A percentile compares a stretch with the other conserved stretches of the same genome.
Evolutionary conservation across 2,888 invertebrate genomes (phyloP).

Genomic region (Drosophila putrida): DNA sequence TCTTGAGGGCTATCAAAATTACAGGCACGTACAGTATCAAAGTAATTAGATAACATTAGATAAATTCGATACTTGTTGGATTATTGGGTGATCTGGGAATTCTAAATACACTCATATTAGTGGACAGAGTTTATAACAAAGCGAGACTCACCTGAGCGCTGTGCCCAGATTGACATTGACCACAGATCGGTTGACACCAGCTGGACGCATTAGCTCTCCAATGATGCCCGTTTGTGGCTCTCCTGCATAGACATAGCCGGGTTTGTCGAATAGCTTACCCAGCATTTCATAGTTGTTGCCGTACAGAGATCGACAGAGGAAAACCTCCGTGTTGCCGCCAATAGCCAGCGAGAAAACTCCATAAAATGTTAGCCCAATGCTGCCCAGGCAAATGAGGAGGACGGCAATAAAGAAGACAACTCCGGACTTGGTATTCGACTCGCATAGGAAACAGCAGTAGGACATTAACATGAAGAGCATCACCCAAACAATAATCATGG

Average conservation of each 20-base stretch:
- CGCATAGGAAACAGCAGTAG: slow-evolving; percentile 84
- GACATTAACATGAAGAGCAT: slow-evolving; percentile 83
- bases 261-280: slow-evolving; percentile 89
- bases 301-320: slow-evolving; percentile 91
- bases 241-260: slow-evolving; percentile 88
- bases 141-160: slow-evolving; percentile 82
- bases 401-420: slow-evolving; percentile 83
- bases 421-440: slow-evolving; percentile 83
- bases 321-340: slow-evolving; percentile 85
- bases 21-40: slow-evolving; percentile 83
- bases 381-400: slow-evolving; percentile 82
- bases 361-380: slow-evolving; percentile 83
- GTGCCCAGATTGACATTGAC: slow-evolving; percentile 83
- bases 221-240: slow-evolving; percentile 85
- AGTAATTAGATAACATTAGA: slow-evolving; percentile 82
- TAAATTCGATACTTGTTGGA: slow-evolving; percentile 66
- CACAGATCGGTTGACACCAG: slow-evolving; percentile 83
- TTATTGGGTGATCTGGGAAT: slow-evolving; percentile 40
- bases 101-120: slow-evolving; percentile 49
- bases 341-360: slow-evolving; percentile 83
- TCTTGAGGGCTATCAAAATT: slow-evolving; percentile 69
- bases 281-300: slow-evolving; percentile 88
- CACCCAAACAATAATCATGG: slow-evolving; percentile 83
- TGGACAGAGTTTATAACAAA: neutral
- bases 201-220: slow-evolving; percentile 83